A percentile compares a stretch with the other conserved stretches of the same genome.
These are phyloP conservation scores for Ceratosolen solmsi DNA, from an alignment of 1,140 invertebrate genomes.

Conservation along the genomic window DNA sequence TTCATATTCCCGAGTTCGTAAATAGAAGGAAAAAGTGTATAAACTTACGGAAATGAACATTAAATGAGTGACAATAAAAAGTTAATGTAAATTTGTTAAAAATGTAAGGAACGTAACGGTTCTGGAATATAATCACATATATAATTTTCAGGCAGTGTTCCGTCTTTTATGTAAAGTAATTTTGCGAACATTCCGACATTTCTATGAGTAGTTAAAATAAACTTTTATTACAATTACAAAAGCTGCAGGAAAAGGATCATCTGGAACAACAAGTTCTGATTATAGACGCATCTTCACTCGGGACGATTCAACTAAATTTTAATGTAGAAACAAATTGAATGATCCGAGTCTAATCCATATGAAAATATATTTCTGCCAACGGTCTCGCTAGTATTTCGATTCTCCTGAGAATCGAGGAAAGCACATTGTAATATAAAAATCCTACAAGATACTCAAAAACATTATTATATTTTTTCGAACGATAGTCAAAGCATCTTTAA, in stretches of 20 bases:
- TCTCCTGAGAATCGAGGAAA: too few species aligned
- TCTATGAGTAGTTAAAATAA: neutral
- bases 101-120: too few species aligned
- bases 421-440: neutral
- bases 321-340: neutral
- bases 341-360: neutral
- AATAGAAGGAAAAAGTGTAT: too few species aligned
- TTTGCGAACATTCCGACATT: neutral
- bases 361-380: neutral
- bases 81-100: too few species aligned
- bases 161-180: neutral
- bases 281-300: neutral
- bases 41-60: too few species aligned
- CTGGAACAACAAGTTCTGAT: neutral
- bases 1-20: too few species aligned
- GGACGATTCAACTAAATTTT: neutral
- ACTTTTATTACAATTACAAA: neutral
- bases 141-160: too few species aligned
- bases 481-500: too few species aligned
- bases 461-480: neutral
- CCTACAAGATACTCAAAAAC: neutral
- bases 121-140: too few species aligned
- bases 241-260: neutral
- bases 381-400: too few species aligned
- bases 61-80: too few species aligned